Evolutionary conservation across 2,113 vertebrate species (phyloP).

Genomic region (Pelecanoides urinatrix): DNA sequence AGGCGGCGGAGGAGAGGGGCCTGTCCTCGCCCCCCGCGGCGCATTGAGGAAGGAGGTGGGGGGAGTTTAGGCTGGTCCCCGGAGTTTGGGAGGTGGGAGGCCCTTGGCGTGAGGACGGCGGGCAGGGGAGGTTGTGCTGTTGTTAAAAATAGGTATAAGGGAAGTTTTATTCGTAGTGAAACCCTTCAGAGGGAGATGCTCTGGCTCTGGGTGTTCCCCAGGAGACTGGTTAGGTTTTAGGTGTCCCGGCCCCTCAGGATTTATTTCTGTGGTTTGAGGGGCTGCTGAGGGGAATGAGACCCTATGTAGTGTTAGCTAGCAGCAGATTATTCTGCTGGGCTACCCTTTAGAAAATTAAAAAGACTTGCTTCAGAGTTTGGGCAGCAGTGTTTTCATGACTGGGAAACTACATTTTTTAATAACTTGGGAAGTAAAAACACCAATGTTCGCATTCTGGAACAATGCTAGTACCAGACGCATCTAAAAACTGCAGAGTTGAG

Average conservation of each 20-base stretch:
- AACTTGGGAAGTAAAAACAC: background rate
- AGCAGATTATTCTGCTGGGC: background rate
- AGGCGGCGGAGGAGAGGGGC: background rate
- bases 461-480: background rate
- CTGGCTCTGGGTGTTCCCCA: background rate
- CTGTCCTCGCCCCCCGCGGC: too few species aligned
- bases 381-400: background rate
- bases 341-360: background rate
- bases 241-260: background rate
- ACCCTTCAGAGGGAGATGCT: background rate
- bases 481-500: background rate
- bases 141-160: background rate
- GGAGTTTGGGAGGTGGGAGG: too few species aligned
- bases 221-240: background rate
- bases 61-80: too few species aligned
- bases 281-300: background rate
- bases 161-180: too few species aligned
- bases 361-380: background rate
- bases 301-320: fast-evolving
- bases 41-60: background rate
- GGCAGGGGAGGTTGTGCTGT: background rate
- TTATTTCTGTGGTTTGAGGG: background rate
- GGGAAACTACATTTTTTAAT: background rate
- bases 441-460: background rate
- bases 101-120: background rate